phyloP scores from a whole-genome alignment of 2,797 vertebrate genomes.

The Mormyrus hasselquistii region DNA sequence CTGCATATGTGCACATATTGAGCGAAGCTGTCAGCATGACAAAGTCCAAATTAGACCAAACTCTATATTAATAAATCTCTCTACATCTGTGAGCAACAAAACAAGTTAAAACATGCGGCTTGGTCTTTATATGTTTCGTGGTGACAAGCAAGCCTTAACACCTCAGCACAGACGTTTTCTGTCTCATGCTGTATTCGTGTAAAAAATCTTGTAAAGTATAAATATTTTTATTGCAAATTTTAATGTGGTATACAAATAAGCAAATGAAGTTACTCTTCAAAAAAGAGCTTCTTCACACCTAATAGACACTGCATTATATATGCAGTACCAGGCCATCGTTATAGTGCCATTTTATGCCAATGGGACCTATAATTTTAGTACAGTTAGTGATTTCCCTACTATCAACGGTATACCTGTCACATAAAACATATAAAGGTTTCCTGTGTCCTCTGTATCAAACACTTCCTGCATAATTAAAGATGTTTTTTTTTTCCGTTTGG shows the following conservation, averaged over 20 bases:
- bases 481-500: slow-evolving; percentile 58
- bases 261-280: neutral
- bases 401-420: neutral
- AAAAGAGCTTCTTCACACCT: neutral
- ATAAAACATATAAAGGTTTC: neutral
- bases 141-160: neutral
- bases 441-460: slow-evolving; percentile 36
- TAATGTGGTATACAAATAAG: neutral
- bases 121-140: neutral
- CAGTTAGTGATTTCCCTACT: neutral
- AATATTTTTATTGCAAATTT: neutral
- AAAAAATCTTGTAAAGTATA: neutral
- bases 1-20: neutral
- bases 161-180: neutral
- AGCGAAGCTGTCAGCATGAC: neutral
- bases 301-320: neutral
- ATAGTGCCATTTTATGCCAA: neutral
- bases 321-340: neutral
- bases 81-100: neutral
- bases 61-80: neutral
- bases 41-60: neutral
- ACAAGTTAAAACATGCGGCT: neutral
- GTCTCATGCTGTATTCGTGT: neutral
- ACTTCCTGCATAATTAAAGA: slow-evolving; percentile 62
- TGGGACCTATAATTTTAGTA: neutral